A percentile compares a stretch with the other conserved stretches of the same genome.
Evolutionary conservation across 2,113 vertebrate genomes (phyloP).

Genomic region (Malurus elegans): DNA sequence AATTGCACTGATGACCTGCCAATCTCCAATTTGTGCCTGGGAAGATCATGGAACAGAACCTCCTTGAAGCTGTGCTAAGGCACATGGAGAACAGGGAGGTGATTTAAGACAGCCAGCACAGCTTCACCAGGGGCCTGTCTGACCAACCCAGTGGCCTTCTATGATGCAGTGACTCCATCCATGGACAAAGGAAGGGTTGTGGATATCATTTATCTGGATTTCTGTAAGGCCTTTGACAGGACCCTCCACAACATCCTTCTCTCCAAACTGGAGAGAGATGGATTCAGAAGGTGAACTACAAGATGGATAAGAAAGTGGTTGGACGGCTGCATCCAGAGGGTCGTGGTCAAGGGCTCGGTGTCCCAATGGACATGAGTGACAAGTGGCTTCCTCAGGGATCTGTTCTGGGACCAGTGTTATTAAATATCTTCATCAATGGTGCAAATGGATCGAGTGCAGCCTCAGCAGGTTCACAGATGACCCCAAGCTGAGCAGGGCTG

Average conservation of each 20-base stretch:
- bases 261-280: not conserved
- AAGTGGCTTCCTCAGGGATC: not conserved
- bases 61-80: not conserved
- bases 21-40: not conserved
- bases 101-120: not conserved
- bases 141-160: not conserved
- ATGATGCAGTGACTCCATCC: not conserved
- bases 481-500: not conserved
- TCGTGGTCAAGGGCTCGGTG: not conserved
- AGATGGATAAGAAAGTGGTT: not conserved
- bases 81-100: not conserved
- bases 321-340: accelerated
- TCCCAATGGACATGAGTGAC: not conserved
- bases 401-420: accelerated
- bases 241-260: not conserved
- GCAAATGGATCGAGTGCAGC: accelerated
- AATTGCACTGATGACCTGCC: not conserved
- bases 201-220: not conserved
- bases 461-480: not conserved
- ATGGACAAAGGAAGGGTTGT: not conserved
- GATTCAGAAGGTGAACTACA: not conserved
- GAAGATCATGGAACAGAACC: not conserved
- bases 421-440: not conserved
- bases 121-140: not conserved
- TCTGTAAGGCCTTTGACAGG: not conserved